Base-by-base conservation (phyloP, 2,113 vertebrate species). In the Ceyx melanurus region DNA sequence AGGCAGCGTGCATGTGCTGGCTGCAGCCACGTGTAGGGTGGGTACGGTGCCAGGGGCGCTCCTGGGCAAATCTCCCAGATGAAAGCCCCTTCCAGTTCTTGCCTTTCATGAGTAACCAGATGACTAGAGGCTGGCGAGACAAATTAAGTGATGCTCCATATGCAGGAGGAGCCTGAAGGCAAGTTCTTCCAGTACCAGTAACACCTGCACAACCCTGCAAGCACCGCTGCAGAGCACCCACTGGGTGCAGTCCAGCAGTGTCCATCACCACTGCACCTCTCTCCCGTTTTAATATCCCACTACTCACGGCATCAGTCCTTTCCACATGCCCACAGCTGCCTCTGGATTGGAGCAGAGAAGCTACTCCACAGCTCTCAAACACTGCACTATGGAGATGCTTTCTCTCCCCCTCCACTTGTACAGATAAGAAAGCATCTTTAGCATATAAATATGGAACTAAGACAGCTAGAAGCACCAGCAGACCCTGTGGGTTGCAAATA, bases 321-420 rank as follows among this genome's bases (percentile, higher is more conserved):
- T 15, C 89, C 58, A 1, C 4, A 5, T 48, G 37, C 33, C 70
- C 80, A 19, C 65, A 45, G 65, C 23, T 56, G 46, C 23, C 60
- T 15, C 60, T 6, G n/a, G 29, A 14, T 2, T 4, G 15, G 82
- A 53, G 33, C 61, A 66, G 60, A 48, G 22, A 1, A 56, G 19
- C 45, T 57, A 5, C 10, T 43, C 51, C 82, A 19, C 23, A 28
- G 31, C 74, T 71, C 37, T 10, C 10, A 15, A 51, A 48, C 22
- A 9, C 40, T 4, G 11, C 2, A 0, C 2, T 3, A 1, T 2
- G 5, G 48, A 31, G 51, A 46, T 40, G 12, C 29, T 80, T 29
- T 4, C 51, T 66, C 43, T 56, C 11, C 45, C 45, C 4, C 17
- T 58, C 67, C 15, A 1, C 3, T 31, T 7, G 3, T 6, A 21